phyloP scores from a whole-genome alignment of 2,113 vertebrate genomes.

The Oncorhynchus mykiss region DNA sequence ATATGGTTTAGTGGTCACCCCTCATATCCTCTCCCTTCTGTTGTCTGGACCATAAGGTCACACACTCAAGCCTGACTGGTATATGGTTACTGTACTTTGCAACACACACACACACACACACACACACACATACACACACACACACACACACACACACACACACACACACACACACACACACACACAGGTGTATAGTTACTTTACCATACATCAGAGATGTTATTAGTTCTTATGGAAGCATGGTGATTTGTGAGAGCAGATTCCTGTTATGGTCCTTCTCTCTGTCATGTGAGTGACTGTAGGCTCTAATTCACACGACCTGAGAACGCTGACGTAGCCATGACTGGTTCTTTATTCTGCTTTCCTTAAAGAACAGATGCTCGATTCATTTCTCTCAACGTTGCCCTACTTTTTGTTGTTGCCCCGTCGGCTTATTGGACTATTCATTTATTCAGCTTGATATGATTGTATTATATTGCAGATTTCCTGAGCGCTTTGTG shows the following conservation, averaged over 20 bases:
- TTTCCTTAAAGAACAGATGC: slow-evolving; percentile 54
- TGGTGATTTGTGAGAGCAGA: background rate
- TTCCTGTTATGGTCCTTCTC: background rate
- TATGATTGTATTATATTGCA: slow-evolving; percentile 19
- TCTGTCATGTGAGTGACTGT: slow-evolving; percentile 15
- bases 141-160: too few species aligned
- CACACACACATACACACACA: too few species aligned
- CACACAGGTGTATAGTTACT: background rate
- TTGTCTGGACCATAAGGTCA: background rate
- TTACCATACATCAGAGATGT: background rate
- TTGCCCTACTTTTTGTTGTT: slow-evolving; percentile 12
- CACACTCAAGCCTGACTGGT: background rate
- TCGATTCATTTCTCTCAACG: slow-evolving; percentile 43
- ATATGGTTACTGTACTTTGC: too few species aligned
- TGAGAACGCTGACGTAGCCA: slow-evolving; percentile 5
- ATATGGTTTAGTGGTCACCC: background rate
- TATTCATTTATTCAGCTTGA: background rate
- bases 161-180: too few species aligned
- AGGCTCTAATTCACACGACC: slow-evolving; percentile 22
- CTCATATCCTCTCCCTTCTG: background rate
- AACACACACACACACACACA: too few species aligned
- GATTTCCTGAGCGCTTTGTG: background rate
- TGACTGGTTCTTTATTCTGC: slow-evolving; percentile 35
- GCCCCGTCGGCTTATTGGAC: slow-evolving; percentile 20
- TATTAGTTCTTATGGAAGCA: background rate